phyloP scores from a whole-genome alignment of 2,888 invertebrate species.

The Helleia helle region DNA sequence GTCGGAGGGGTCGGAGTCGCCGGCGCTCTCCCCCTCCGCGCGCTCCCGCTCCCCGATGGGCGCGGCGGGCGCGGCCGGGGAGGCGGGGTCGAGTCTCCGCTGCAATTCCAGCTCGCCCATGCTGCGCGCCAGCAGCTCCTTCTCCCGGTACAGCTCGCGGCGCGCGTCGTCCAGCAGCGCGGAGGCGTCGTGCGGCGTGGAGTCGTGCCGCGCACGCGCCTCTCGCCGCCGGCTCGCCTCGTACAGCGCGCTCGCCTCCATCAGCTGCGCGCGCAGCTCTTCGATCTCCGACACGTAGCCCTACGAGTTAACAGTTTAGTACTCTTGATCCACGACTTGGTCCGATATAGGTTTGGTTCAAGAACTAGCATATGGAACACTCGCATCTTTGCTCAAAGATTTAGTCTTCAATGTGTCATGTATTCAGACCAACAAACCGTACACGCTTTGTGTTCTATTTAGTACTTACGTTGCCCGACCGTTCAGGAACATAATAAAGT shows the following conservation, averaged over 20 bases:
- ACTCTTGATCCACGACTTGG: background rate
- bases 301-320: conserved; percentile 30
- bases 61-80: no score
- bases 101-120: conserved; percentile 67
- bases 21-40: conserved; percentile 72
- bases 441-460: no score
- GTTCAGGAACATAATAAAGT: no score
- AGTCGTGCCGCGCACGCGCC: conserved; percentile 45
- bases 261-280: conserved; percentile 88
- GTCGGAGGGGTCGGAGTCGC: conserved; percentile 70
- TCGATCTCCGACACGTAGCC: conserved; percentile 94
- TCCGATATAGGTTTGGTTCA: background rate
- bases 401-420: no score
- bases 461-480: no score
- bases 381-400: no score
- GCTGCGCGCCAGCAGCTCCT: conserved; percentile 59
- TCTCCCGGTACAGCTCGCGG: conserved; percentile 80
- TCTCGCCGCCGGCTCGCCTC: conserved; percentile 53
- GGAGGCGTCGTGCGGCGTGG: conserved; percentile 48
- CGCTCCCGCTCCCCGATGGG: conserved; percentile 67
- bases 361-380: no score
- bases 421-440: no score
- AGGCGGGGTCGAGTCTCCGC: conserved; percentile 59
- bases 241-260: conserved; percentile 81
- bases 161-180: conserved; percentile 83